phyloP scores from a whole-genome alignment of 2,113 vertebrate genomes.

The Petromus typicus region DNA sequence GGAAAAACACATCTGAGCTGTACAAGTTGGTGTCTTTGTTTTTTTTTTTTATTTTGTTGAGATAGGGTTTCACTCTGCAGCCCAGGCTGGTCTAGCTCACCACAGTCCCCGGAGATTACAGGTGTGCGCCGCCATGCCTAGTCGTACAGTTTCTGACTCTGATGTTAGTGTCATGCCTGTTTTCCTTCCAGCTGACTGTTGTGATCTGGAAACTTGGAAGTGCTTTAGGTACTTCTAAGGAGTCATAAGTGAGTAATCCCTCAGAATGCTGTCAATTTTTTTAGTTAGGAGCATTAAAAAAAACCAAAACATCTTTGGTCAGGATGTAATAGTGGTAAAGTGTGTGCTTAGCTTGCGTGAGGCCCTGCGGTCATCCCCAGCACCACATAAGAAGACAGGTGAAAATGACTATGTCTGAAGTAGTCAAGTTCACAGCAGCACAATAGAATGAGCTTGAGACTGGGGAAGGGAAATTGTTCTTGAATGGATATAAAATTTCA shows the following conservation, averaged over 20 bases:
- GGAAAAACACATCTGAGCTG: not conserved
- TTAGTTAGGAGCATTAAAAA: slow-evolving; percentile 11
- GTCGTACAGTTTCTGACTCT: not conserved
- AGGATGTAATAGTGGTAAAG: not conserved
- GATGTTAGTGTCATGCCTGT: not conserved
- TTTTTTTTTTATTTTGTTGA: too few species aligned
- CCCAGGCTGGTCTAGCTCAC: too few species aligned
- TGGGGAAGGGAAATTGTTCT: not conserved
- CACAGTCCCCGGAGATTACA: too few species aligned
- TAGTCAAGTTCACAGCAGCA: not conserved
- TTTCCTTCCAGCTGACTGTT: not conserved
- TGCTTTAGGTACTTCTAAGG: slow-evolving; percentile 7
- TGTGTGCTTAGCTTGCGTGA: not conserved
- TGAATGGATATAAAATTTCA: not conserved
- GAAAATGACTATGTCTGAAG: not conserved
- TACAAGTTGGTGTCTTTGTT: not conserved
- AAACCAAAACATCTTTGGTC: not conserved
- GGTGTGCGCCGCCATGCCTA: too few species aligned
- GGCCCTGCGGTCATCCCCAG: too few species aligned
- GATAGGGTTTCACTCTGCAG: too few species aligned
- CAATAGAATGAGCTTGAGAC: not conserved
- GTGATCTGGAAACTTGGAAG: slow-evolving; percentile 21
- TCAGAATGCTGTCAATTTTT: not conserved
- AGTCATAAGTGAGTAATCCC: not conserved
- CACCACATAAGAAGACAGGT: not conserved